Conservation (phyloP, 2,888 invertebrate species). For the Lottia gigantea region DNA sequence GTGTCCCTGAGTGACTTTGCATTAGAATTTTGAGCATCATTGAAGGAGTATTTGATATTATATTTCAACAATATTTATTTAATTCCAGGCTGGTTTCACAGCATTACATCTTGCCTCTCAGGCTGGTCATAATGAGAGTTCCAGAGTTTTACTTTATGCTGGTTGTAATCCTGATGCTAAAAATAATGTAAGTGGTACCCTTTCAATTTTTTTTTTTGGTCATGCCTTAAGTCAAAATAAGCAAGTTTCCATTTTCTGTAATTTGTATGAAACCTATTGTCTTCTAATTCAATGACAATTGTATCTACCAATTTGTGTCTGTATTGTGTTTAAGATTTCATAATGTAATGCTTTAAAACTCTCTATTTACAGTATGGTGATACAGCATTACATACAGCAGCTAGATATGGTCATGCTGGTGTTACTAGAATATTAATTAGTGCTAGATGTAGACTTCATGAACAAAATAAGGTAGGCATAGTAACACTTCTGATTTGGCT, state of each 20-base stretch:
- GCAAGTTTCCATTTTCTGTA: too few species aligned
- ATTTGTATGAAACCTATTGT: too few species aligned
- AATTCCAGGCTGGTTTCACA: slow-evolving; percentile 82
- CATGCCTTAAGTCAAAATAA: too few species aligned
- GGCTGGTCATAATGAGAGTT: slow-evolving; percentile 96
- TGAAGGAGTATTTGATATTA: too few species aligned
- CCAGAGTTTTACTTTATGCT: slow-evolving; percentile 86
- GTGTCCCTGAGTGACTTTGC: too few species aligned
- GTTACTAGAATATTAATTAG: slow-evolving; percentile 93
- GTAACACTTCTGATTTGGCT: background rate
- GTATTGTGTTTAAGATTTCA: too few species aligned
- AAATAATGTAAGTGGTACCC: slow-evolving; percentile 80
- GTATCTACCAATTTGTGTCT: too few species aligned
- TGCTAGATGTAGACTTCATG: slow-evolving; percentile 85
- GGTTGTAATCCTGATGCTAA: slow-evolving; percentile 88
- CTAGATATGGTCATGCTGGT: slow-evolving; percentile 95
- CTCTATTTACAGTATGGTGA: slow-evolving; percentile 83
- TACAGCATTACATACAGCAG: slow-evolving; percentile 92
- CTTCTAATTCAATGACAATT: too few species aligned
- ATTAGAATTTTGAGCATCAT: too few species aligned
- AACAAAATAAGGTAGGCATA: slow-evolving; percentile 82
- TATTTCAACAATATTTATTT: too few species aligned
- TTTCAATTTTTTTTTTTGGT: background rate
- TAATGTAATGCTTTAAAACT: too few species aligned
- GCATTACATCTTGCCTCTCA: slow-evolving; percentile 95